Evolutionary conservation across 2,888 invertebrate species (phyloP).

Genomic region (Sarcophaga carnaria): DNA sequence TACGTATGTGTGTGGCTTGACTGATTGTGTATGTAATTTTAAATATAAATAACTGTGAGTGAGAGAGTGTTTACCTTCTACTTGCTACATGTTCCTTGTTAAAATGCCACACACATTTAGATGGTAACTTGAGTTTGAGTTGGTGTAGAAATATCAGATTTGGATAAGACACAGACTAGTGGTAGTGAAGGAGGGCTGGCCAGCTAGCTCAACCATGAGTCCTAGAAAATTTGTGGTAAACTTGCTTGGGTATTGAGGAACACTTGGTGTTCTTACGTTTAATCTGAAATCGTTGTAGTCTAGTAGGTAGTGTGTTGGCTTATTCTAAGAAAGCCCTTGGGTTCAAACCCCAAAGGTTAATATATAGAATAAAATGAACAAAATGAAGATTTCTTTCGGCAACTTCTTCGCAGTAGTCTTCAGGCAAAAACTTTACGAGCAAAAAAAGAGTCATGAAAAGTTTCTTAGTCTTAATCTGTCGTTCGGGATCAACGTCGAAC

Average conservation of each 20-base stretch:
- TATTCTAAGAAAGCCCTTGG: background rate
- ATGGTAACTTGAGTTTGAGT: background rate
- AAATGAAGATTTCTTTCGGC: no score
- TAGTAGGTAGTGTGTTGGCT: background rate
- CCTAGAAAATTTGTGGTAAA: no score
- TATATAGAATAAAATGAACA: background rate
- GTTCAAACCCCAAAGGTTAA: background rate
- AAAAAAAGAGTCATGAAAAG: background rate
- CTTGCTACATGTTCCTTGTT: background rate
- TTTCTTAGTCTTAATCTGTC: background rate
- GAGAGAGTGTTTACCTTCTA: background rate
- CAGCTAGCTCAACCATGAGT: no score
- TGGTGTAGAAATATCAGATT: background rate
- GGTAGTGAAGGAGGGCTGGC: no score
- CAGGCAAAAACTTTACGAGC: no score
- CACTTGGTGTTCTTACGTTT: no score
- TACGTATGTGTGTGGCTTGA: background rate
- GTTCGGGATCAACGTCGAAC: background rate
- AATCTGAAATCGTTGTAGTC: background rate
- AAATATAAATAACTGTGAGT: background rate
- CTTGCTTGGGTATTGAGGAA: no score
- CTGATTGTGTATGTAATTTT: background rate
- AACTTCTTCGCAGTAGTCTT: background rate
- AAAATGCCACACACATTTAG: background rate
- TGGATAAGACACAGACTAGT: background rate